A percentile compares a stretch with the other conserved stretches of the same genome.
These are phyloP conservation scores for Hypsopygia costalis DNA, from an alignment of 2,888 invertebrate genomes.

Conservation along the genomic window DNA sequence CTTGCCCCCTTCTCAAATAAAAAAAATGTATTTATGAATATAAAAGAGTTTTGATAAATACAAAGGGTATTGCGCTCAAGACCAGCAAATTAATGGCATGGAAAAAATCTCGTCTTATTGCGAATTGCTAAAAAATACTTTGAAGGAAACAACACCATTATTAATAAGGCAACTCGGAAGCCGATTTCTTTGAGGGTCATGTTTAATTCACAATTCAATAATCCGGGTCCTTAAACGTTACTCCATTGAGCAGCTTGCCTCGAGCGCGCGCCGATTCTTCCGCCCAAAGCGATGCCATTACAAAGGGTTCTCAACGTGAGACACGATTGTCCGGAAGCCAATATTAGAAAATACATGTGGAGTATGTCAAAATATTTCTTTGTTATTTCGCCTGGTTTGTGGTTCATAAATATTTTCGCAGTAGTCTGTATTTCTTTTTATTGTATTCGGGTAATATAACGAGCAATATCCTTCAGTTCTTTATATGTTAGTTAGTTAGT, in stretches of 20 bases:
- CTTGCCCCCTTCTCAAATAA: too few relatives aligned
- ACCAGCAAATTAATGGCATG: constrained; percentile 6
- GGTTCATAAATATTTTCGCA: background rate
- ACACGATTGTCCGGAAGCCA: background rate
- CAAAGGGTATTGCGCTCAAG: too few relatives aligned
- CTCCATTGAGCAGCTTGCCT: constrained; percentile 21
- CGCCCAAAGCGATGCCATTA: constrained; percentile 26
- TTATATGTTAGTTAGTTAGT: too few relatives aligned
- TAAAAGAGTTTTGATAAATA: too few relatives aligned
- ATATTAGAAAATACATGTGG: background rate
- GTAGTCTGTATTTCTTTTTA: background rate
- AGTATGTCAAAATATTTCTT: background rate
- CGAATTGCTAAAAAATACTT: constrained; percentile 6
- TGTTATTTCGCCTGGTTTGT: background rate
- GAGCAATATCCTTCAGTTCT: background rate
- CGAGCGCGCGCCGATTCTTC: constrained; percentile 18
- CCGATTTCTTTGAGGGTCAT: constrained; percentile 11
- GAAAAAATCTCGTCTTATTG: constrained; percentile 9
- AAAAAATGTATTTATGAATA: too few relatives aligned
- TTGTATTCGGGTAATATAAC: background rate
- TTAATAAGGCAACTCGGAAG: constrained; percentile 7
- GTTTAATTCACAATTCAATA: constrained; percentile 17
- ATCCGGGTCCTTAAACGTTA: constrained; percentile 18
- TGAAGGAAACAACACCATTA: constrained; percentile 9
- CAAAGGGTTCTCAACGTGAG: constrained; percentile 25